phyloP scores from a whole-genome alignment of 2,113 vertebrate species.

The Charadrius vociferus region DNA sequence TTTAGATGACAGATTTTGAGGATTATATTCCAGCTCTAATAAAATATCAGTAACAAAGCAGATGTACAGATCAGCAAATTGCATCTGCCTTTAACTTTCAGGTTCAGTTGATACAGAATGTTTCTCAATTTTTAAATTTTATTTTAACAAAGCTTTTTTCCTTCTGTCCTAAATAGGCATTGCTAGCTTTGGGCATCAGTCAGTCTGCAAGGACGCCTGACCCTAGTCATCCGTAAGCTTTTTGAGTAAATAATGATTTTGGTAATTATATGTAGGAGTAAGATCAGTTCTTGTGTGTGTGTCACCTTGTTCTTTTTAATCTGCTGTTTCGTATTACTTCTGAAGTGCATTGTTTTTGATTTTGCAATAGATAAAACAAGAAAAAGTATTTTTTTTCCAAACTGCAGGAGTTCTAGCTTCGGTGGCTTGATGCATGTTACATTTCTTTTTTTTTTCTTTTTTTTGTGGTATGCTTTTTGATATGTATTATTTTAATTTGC shows the following conservation, averaged over 20 bases:
- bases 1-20: background rate
- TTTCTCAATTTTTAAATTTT: background rate
- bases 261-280: background rate
- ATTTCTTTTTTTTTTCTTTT: background rate
- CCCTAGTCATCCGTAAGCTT: slow-evolving; percentile 90
- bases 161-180: slow-evolving; percentile 72
- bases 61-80: background rate
- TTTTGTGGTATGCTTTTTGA: background rate
- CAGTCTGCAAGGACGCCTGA: slow-evolving; percentile 95
- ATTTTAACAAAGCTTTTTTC: background rate
- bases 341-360: background rate
- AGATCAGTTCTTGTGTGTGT: background rate
- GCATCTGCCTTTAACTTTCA: background rate
- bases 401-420: background rate
- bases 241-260: slow-evolving; percentile 57
- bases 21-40: background rate
- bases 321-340: background rate
- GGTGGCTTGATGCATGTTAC: background rate
- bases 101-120: background rate
- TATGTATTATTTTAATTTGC: background rate
- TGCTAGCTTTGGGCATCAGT: slow-evolving; percentile 94
- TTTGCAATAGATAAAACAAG: background rate
- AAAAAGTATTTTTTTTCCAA: background rate
- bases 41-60: background rate
- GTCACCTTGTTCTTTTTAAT: background rate